A percentile compares a stretch with the other conserved stretches of the same genome.
phyloP scores from a whole-genome alignment of 2,797 vertebrate species.

The Lithobates sylvaticus region DNA sequence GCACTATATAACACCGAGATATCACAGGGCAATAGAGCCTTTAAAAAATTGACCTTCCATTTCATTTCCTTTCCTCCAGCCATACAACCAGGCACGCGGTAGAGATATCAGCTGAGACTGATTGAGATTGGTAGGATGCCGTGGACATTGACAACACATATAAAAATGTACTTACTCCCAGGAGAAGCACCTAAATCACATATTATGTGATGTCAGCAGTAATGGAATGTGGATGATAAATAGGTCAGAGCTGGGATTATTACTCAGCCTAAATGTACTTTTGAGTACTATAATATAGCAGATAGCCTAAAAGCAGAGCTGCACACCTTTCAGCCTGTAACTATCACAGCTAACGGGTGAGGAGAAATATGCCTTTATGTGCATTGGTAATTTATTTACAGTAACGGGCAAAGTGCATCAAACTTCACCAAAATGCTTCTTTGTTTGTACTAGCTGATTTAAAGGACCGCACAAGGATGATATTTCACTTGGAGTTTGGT shows the following conservation, averaged over 20 bases:
- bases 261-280: conserved; percentile 37
- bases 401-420: background rate
- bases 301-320: conserved; percentile 10
- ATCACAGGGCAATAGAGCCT: no score
- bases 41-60: no score
- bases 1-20: no score
- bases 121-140: conserved; percentile 7
- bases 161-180: conserved; percentile 38
- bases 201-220: conserved; percentile 29
- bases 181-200: conserved; percentile 18
- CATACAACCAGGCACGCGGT: background rate
- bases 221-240: conserved; percentile 35
- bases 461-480: no score
- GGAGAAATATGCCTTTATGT: background rate
- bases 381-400: conserved; percentile 25
- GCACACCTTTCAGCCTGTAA: conserved; percentile 8
- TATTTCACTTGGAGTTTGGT: no score
- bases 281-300: conserved; percentile 17
- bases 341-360: conserved; percentile 11
- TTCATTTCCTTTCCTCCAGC: background rate
- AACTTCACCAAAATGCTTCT: background rate
- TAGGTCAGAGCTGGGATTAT: conserved; percentile 14
- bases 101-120: background rate
- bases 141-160: conserved; percentile 21
- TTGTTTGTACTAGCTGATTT: no score